Evolutionary conservation across 1,140 invertebrate species (phyloP), one percentile per base, ranked within the genome.

Genomic region (Diploscapter pachys): DNA sequence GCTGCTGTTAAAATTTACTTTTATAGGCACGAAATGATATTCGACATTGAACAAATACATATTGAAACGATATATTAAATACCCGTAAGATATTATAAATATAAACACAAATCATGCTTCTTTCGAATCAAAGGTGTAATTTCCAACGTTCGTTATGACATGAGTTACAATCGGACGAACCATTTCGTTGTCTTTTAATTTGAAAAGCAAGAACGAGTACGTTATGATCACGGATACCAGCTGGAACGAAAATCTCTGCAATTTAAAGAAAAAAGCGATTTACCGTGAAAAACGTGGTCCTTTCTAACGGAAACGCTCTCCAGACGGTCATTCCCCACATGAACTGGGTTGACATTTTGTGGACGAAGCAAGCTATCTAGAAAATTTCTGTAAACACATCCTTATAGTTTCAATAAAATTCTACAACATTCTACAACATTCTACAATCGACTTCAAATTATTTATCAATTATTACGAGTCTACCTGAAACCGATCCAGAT

Each of bases 311-410:
- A 74, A 82, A 83, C n/a, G 81, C 82, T 56, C 81, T 69, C 81
- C 81, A 82, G n/a, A 82, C 81, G 4, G 81, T 81, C 81, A 82
- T 81, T 62, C 81, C 80, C 78, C 78, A 82, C 81, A 83, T 83
- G 63, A 82, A 80, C 68, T 82, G 81, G 48, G 80, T 82, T 13
- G 79, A 78, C 81, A 82, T 82, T 75, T 82, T 82, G 79, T 82
- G 82, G 11, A 82, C 80, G 56, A 82, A 83, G 66, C 82, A 83
- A 9, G 77, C 75, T 9, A 82, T 81, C 81, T 82, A 59, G 71
- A 82, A 53, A 9, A 8, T 48, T 13, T 6, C 49, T 68, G 6
- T 5, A 55, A 6, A 54, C n/a, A 55, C 51, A 9, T 68, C 8
- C 53, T 1, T 31, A 1, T 31, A 31, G 1, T 31, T 31, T 31